Percentiles rank a stretch among this genome's conserved stretches.
These are phyloP conservation scores for Pollimyrus isidori DNA, from an alignment of 2,113 vertebrate species.

Conservation along the genomic window DNA sequence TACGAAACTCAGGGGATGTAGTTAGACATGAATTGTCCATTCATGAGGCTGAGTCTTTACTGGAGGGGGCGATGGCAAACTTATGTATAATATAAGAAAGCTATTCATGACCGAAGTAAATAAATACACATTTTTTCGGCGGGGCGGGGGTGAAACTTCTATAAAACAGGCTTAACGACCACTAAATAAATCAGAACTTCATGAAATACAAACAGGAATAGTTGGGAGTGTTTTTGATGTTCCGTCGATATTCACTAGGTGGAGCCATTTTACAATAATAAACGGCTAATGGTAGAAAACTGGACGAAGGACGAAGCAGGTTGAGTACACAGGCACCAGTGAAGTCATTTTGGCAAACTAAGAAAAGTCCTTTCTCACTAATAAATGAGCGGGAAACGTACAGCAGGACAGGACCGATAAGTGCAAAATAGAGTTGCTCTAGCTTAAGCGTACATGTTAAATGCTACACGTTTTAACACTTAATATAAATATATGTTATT, in stretches of 20 bases:
- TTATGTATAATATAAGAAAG: no score
- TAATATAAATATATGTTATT: background rate
- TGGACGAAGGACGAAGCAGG: background rate
- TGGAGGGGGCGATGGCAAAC: no score
- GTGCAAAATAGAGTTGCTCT: background rate
- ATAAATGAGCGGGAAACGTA: background rate
- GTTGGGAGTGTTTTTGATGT: background rate
- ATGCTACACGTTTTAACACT: background rate
- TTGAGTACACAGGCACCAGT: background rate
- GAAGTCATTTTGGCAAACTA: background rate
- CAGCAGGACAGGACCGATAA: background rate
- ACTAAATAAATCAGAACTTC: no score
- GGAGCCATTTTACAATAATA: background rate
- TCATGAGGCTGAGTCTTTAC: no score
- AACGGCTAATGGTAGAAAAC: background rate
- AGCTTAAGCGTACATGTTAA: background rate
- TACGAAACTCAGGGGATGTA: no score
- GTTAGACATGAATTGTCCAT: no score
- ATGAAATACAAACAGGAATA: background rate
- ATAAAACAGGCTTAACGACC: no score
- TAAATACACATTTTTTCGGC: no score
- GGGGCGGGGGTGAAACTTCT: no score
- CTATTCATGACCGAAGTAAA: no score
- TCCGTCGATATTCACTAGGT: conserved; percentile 2
- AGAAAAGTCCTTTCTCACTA: background rate